Evolutionary conservation across 2,888 invertebrate genomes (phyloP).

Genomic region (Melangyna quadrimaculata): DNA sequence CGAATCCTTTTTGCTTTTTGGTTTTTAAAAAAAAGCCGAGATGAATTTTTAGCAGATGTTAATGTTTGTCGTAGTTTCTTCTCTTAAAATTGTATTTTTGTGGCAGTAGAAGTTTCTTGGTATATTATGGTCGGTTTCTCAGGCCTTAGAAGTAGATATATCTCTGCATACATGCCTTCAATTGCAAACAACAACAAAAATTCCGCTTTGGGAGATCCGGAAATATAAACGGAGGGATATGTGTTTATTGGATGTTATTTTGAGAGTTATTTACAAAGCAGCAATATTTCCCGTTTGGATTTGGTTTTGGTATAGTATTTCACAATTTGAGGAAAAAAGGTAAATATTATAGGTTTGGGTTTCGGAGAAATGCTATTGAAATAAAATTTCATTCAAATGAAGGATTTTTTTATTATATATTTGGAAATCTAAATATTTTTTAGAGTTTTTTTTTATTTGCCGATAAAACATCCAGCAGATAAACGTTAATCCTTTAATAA

Average conservation of each 20-base stretch:
- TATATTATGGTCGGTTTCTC: neutral
- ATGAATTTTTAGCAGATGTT: constrained; percentile 63
- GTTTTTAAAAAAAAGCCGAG: too few relatives aligned
- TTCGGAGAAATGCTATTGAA: constrained; percentile 18
- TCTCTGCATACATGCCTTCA: neutral
- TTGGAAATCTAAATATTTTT: neutral
- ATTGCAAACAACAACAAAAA: neutral
- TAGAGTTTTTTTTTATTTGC: neutral
- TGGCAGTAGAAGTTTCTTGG: neutral
- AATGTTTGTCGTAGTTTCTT: constrained; percentile 46
- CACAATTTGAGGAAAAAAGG: neutral
- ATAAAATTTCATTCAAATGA: constrained; percentile 34
- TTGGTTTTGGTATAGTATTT: neutral
- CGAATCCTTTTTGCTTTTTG: constrained; percentile 15
- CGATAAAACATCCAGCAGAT: neutral
- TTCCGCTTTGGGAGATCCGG: neutral
- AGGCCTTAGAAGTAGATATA: neutral
- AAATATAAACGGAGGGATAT: constrained; percentile 8
- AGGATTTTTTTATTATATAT: neutral
- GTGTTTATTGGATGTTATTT: constrained; percentile 23
- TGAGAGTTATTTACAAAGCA: neutral
- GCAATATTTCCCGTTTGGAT: constrained; percentile 8
- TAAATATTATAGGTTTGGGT: neutral
- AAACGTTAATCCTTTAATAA: constrained; percentile 26
- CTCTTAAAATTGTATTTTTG: constrained; percentile 29